These are phyloP conservation scores for Epizoanthus rinbou DNA, from an alignment of 92 coral and sea anemone genomes.

Conservation along the genomic window DNA sequence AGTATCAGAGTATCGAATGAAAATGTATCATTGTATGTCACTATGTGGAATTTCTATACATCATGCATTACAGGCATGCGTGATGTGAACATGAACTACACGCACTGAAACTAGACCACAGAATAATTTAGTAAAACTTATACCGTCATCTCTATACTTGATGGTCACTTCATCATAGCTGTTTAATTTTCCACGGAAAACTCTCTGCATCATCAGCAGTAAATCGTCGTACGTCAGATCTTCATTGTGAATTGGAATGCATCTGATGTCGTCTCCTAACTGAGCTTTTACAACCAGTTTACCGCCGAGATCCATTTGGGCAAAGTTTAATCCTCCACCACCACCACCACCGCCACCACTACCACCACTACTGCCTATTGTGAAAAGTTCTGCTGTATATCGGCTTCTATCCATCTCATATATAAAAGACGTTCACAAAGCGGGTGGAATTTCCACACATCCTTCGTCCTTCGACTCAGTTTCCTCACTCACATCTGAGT, in stretches of 20 bases:
- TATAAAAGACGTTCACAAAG: not conserved
- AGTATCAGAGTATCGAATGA: too few species aligned
- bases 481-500: not conserved
- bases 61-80: too few species aligned
- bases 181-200: constrained; percentile 83
- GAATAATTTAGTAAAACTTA: not conserved
- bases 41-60: too few species aligned
- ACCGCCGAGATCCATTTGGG: constrained; percentile 89
- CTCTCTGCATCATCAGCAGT: constrained; percentile 97
- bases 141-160: constrained; percentile 97
- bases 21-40: too few species aligned
- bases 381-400: constrained; percentile 81
- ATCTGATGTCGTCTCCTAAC: constrained; percentile 91
- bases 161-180: constrained; percentile 92
- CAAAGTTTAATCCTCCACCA: constrained; percentile 70
- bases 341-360: constrained; percentile 62
- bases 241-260: constrained; percentile 99
- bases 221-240: constrained; percentile 96
- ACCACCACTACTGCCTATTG: constrained; percentile 62
- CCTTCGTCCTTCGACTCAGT: not conserved
- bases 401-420: constrained; percentile 29
- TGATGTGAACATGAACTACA: not conserved
- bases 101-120: not conserved
- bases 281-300: constrained; percentile 96
- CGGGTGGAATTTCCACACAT: constrained; percentile 1